Conservation (phyloP, 2,113 vertebrate species). For the Fulica atra region DNA sequence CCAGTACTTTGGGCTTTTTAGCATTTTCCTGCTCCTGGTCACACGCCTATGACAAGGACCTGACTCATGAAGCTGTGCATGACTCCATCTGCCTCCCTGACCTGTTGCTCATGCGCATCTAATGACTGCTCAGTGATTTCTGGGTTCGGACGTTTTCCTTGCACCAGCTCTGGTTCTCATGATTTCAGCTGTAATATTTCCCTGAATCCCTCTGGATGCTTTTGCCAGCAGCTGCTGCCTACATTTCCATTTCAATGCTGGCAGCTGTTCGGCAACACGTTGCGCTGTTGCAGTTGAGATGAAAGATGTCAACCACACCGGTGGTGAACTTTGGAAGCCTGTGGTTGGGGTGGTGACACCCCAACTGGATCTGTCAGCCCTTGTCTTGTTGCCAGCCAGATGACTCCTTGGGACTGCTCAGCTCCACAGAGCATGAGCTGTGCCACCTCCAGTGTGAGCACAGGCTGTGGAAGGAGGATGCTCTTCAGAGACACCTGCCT, state of each 20-base stretch:
- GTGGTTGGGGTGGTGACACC: not conserved
- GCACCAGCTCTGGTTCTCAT: not conserved
- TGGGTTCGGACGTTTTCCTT: not conserved
- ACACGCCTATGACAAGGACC: not conserved
- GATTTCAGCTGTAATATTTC: not conserved
- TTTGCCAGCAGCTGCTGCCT: not conserved
- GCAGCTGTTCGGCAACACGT: not conserved
- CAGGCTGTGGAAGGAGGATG: not conserved
- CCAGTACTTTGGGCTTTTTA: not conserved
- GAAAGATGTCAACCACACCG: not conserved
- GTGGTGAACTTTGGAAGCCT: not conserved
- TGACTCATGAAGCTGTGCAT: slow-evolving; percentile 5
- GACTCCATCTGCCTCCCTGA: slow-evolving; percentile 19
- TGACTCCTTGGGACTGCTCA: not conserved
- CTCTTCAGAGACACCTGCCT: not conserved
- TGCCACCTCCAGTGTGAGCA: not conserved
- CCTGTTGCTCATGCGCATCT: not conserved
- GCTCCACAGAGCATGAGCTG: not conserved
- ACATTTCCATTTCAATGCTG: not conserved
- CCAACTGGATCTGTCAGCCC: not conserved
- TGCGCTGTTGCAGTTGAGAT: not conserved
- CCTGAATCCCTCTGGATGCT: not conserved
- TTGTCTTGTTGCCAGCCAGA: not conserved
- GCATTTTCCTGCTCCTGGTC: not conserved
- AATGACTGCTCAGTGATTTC: not conserved